Conservation (phyloP, 1,140 invertebrate species). For the Drosophila watanabei region DNA sequence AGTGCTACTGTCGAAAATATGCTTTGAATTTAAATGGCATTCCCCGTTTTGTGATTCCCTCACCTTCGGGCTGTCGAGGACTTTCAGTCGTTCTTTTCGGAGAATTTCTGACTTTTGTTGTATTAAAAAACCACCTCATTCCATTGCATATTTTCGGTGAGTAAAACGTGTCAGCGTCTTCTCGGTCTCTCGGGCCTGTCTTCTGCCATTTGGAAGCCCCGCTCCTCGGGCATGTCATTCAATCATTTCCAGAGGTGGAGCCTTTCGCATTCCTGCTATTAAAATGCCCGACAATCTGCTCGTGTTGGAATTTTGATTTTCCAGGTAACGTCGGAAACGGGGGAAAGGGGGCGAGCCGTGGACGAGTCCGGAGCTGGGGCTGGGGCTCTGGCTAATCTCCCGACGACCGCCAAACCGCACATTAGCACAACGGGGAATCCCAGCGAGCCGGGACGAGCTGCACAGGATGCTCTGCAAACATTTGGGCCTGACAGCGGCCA, state of each 20-base stretch:
- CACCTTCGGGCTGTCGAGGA: neutral
- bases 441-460: slow-evolving; percentile 1
- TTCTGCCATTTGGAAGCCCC: neutral
- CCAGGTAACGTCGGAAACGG: slow-evolving; percentile 58
- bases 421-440: slow-evolving; percentile 67
- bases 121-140: slow-evolving; percentile 36
- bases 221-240: slow-evolving; percentile 60
- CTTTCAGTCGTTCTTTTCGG: slow-evolving; percentile 13
- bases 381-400: slow-evolving; percentile 66
- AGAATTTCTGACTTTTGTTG: slow-evolving; percentile 27
- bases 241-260: slow-evolving; percentile 71
- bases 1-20: slow-evolving; percentile 61
- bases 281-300: slow-evolving; percentile 81
- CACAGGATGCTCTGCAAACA: slow-evolving; percentile 52
- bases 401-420: slow-evolving; percentile 73
- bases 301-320: slow-evolving; percentile 82
- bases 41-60: slow-evolving; percentile 27
- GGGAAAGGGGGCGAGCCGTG: neutral
- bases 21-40: slow-evolving; percentile 79
- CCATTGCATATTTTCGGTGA: slow-evolving; percentile 64
- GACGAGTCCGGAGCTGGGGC: slow-evolving; percentile 25
- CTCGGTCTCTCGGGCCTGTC: slow-evolving; percentile 3
- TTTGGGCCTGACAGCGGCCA: slow-evolving; percentile 50
- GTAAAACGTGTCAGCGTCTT: slow-evolving; percentile 49
- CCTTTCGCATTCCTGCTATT: slow-evolving; percentile 76